These are phyloP conservation scores for Allacma fusca DNA, from an alignment of 2,888 invertebrate species.

Conservation along the genomic window DNA sequence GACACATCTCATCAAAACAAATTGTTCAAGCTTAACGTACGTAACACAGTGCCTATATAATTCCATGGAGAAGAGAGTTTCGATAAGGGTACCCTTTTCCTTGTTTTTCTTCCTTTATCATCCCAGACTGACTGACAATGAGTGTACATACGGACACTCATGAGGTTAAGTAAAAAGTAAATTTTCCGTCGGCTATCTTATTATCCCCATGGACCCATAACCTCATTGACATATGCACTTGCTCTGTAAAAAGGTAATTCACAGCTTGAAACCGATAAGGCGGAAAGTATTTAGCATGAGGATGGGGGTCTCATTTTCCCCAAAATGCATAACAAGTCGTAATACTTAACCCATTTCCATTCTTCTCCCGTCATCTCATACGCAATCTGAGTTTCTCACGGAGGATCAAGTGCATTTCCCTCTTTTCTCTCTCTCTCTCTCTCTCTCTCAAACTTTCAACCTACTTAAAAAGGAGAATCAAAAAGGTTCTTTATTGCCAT, in stretches of 20 bases:
- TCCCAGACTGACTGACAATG: too few relatives aligned
- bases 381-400: background rate
- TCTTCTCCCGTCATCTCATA: background rate
- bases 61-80: background rate
- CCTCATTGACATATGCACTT: background rate
- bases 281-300: background rate
- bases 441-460: too few relatives aligned
- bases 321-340: background rate
- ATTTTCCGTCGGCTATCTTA: background rate
- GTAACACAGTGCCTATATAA: background rate
- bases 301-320: background rate
- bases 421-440: background rate
- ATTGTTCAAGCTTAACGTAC: background rate
- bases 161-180: constrained; percentile 4
- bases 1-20: background rate
- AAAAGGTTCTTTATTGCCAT: constrained; percentile 8
- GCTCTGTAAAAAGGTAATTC: constrained; percentile 1
- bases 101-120: background rate
- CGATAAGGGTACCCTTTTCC: background rate
- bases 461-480: constrained; percentile 12
- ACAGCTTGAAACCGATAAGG: background rate
- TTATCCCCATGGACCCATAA: constrained; percentile 1
- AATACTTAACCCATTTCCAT: constrained; percentile 12
- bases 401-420: constrained; percentile 7
- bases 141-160: background rate